phyloP scores from a whole-genome alignment of 2,113 vertebrate genomes.

The Caranx ignobilis region DNA sequence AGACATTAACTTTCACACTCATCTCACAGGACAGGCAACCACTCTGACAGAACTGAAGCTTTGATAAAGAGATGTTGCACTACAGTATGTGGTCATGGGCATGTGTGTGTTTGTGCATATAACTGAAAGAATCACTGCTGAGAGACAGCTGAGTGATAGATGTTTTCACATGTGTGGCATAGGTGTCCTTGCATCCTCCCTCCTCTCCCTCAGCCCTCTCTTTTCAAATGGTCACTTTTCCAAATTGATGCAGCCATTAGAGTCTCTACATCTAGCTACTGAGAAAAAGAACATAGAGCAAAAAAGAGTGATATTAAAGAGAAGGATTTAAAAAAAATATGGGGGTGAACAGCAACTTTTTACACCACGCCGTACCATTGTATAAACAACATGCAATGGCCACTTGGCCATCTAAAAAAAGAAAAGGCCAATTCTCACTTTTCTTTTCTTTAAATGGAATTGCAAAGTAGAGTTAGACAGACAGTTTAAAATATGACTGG shows the following conservation, averaged over 20 bases:
- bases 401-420: not conserved
- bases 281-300: not conserved
- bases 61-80: constrained; percentile 22
- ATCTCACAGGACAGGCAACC: constrained; percentile 27
- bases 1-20: constrained; percentile 40
- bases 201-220: not conserved
- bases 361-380: not conserved
- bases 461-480: constrained; percentile 20
- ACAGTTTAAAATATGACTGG: constrained; percentile 2
- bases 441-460: constrained; percentile 17
- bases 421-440: constrained; percentile 11
- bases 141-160: constrained; percentile 38
- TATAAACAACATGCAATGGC: not conserved
- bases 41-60: constrained; percentile 18
- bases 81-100: not conserved
- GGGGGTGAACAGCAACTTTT: not conserved
- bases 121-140: constrained; percentile 4
- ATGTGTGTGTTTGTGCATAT: not conserved
- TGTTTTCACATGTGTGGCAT: constrained; percentile 23
- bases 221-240: constrained; percentile 53
- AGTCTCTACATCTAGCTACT: constrained; percentile 11
- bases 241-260: constrained; percentile 51
- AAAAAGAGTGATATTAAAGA: not conserved
- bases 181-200: constrained; percentile 32
- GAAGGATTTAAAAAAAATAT: not conserved